phyloP scores from a whole-genome alignment of 2,888 invertebrate genomes.

The Diarsia mendica region DNA sequence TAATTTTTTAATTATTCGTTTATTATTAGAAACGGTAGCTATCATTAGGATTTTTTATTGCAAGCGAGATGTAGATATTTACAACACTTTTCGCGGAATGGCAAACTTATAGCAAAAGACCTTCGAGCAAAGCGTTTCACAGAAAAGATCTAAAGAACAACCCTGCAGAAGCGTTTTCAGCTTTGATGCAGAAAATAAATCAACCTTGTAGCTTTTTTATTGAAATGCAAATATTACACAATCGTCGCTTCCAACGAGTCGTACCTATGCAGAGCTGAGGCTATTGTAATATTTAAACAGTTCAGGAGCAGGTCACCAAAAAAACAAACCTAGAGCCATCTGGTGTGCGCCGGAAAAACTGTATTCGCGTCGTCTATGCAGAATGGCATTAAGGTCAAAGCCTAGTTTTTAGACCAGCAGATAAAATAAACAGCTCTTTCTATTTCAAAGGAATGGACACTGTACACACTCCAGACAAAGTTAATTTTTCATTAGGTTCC shows the following conservation, averaged over 20 bases:
- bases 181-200: neutral
- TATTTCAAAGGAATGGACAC: constrained; percentile 25
- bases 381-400: constrained; percentile 46
- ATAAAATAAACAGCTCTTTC: constrained; percentile 29
- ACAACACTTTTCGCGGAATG: neutral
- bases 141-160: neutral
- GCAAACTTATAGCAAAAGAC: neutral
- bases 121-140: neutral
- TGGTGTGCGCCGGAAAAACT: constrained; percentile 44
- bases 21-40: neutral
- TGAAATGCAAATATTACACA: constrained; percentile 7
- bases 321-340: constrained; percentile 32
- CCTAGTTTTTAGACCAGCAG: constrained; percentile 32
- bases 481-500: constrained; percentile 40
- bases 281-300: constrained; percentile 51
- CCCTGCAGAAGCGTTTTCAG: neutral
- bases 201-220: constrained; percentile 1
- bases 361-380: neutral
- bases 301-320: constrained; percentile 32
- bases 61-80: neutral
- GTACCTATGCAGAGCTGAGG: constrained; percentile 3
- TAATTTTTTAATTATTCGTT: neutral
- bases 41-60: neutral
- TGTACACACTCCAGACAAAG: constrained; percentile 16
- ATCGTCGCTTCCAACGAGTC: neutral